phyloP scores from a whole-genome alignment of 2,113 vertebrate species.

The Dipodomys spectabilis region DNA sequence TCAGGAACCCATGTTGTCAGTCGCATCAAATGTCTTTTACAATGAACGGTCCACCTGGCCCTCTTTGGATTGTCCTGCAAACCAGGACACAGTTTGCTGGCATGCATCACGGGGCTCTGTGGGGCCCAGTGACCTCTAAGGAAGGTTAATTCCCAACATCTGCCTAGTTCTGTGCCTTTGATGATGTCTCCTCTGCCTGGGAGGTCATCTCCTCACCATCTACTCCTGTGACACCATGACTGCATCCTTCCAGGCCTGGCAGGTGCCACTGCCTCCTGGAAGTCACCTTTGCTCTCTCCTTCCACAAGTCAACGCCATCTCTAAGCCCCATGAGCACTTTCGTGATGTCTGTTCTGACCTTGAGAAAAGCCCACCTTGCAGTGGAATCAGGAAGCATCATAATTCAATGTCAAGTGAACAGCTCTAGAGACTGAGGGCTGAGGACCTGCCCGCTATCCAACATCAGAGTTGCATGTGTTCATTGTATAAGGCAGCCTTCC shows the following conservation, averaged over 20 bases:
- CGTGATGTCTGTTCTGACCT: not conserved
- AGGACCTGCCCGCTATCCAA: too few species aligned
- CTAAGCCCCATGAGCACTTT: not conserved
- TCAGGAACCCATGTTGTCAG: not conserved
- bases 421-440: not conserved
- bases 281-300: not conserved
- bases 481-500: too few species aligned
- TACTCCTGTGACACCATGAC: not conserved
- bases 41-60: too few species aligned
- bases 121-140: not conserved
- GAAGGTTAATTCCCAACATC: not conserved
- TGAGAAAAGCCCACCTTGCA: not conserved
- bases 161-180: not conserved
- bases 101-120: rapidly evolving
- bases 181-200: not conserved
- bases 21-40: not conserved
- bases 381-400: not conserved
- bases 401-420: not conserved
- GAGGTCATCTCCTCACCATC: not conserved
- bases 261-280: not conserved
- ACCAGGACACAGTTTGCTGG: not conserved
- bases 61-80: not conserved
- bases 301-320: not conserved
- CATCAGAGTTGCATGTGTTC: too few species aligned
- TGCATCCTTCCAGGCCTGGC: not conserved